phyloP scores from a whole-genome alignment of 2,797 vertebrate genomes.

The Coregonus sp. region DNA sequence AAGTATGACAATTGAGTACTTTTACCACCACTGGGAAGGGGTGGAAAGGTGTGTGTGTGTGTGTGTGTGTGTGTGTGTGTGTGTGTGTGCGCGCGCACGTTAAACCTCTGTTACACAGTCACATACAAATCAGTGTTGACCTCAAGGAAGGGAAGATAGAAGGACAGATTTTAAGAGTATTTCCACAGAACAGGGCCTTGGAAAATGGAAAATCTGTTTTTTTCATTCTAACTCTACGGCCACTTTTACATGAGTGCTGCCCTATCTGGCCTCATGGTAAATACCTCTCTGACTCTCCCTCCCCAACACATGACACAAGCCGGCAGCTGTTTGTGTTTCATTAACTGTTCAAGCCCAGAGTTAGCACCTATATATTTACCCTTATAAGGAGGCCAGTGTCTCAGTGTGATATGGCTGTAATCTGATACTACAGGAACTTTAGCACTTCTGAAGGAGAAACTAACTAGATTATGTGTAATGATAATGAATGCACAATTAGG shows the following conservation, averaged over 20 bases:
- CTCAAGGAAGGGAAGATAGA: not conserved
- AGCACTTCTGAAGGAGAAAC: not conserved
- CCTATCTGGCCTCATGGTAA: conserved; percentile 29
- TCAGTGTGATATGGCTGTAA: conserved; percentile 56
- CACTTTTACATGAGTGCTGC: conserved; percentile 38
- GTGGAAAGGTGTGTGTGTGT: not conserved
- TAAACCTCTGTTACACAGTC: not conserved
- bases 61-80: not conserved
- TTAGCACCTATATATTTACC: conserved; percentile 29
- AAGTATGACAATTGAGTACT: too few species aligned
- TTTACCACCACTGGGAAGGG: conserved; percentile 32
- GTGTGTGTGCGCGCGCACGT: too few species aligned
- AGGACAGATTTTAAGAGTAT: not conserved
- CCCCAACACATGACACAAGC: conserved; percentile 35
- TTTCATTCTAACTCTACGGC: not conserved
- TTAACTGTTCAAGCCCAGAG: conserved; percentile 35
- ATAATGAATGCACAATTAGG: conserved; percentile 40
- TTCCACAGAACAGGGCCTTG: not conserved
- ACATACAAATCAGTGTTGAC: not conserved
- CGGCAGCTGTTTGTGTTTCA: conserved; percentile 67
- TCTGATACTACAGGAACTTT: conserved; percentile 55
- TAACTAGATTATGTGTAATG: conserved; percentile 32
- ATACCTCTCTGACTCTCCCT: conserved; percentile 38
- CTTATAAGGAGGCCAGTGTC: conserved; percentile 14
- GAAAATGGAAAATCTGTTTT: conserved; percentile 4